Evolutionary conservation across 2,888 invertebrate genomes (phyloP).

Genomic region (Tachina fera): DNA sequence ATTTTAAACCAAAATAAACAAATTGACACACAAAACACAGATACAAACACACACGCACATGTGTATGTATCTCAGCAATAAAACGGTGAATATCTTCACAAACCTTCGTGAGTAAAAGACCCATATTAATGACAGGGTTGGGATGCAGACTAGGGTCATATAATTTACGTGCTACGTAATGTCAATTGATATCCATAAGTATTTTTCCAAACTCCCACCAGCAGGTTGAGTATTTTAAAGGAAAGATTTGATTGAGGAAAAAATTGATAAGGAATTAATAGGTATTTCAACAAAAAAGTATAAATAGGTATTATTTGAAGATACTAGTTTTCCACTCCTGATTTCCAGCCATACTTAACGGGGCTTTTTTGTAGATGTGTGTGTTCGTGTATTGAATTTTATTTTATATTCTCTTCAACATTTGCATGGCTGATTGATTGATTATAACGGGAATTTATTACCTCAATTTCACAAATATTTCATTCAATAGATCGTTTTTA

Average conservation of each 20-base stretch:
- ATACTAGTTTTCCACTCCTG: slow-evolving; percentile 1
- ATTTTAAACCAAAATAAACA: slow-evolving; percentile 51
- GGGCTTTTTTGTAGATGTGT: not conserved
- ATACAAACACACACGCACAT: not conserved
- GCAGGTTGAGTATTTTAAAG: too few relatives aligned
- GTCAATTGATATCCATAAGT: too few relatives aligned
- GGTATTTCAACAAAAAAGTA: too few relatives aligned
- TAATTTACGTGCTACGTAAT: too few relatives aligned
- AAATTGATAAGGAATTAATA: too few relatives aligned
- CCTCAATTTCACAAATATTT: slow-evolving; percentile 13
- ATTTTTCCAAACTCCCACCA: too few relatives aligned
- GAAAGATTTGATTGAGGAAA: too few relatives aligned
- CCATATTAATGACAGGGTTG: not conserved
- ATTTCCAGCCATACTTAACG: not conserved
- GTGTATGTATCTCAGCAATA: not conserved
- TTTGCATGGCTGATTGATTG: slow-evolving; percentile 9
- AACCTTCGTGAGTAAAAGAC: not conserved
- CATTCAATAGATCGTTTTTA: not conserved
- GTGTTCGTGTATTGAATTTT: not conserved
- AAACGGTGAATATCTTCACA: not conserved
- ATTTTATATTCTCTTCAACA: slow-evolving; percentile 3
- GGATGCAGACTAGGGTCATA: not conserved
- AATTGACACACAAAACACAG: slow-evolving; percentile 5
- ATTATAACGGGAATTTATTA: slow-evolving; percentile 26
- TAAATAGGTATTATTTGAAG: not conserved